Evolutionary conservation across 2,888 invertebrate species (phyloP), one percentile per base, ranked within the genome.

Genomic region (Acleris cristana): DNA sequence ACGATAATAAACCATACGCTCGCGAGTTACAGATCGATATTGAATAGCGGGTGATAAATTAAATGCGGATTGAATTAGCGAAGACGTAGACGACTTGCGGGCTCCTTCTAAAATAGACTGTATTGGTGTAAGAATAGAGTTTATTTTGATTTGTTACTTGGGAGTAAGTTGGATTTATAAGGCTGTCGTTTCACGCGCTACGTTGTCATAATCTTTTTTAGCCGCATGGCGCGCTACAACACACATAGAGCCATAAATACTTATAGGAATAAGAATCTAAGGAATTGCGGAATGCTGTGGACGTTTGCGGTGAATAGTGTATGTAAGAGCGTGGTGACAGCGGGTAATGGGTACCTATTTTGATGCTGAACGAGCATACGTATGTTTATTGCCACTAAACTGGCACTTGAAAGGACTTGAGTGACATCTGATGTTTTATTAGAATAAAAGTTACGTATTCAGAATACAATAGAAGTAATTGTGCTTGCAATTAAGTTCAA

Each of bases 161-260:
- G 44, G 64, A 75, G 72, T 78, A 83, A 79, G 83, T 86, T 77
- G 81, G 86, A 87, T 88, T 88, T 88, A 87, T 87, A 84, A 78
- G 84, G 82, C 81, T 79, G 83, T 82, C 85, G 80, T 86, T 71
- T 82, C 75, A 82, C 86, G 81, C 83, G 79, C 82, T 76, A 81
- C 81, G 84, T 83, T 86, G 90, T 92, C 92, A 92, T 92, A 92
- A 92, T 92, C 89, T 92, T 90, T 90, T 90, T 90, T 86, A 89
- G 84, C 87, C 87, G 87, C 88, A 88, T 87, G 90, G 87, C 86
- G 88, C 83, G 83, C 82, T 79, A 78, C 83, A 83, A 80, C 84
- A 86, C 84, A 84, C 85, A 84, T 81, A 85, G 79, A 58, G 45
- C 62, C 66, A 67, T 62, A 67, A 67, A 67, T 67, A 67, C 66